These are phyloP conservation scores for Aleiodes testaceus DNA, from an alignment of 2,888 invertebrate genomes.

Conservation along the genomic window DNA sequence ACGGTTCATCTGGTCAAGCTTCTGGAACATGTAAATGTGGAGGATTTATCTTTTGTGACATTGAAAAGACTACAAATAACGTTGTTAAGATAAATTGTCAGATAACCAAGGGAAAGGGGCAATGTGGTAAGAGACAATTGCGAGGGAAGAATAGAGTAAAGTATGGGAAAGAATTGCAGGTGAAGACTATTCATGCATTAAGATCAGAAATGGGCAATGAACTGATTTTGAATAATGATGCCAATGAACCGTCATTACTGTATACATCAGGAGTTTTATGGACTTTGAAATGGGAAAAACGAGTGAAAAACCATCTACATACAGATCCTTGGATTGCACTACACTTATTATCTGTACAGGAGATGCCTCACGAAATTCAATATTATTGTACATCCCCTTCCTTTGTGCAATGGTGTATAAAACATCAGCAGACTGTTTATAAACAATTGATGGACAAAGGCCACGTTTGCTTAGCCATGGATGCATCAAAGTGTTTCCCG, in stretches of 20 bases:
- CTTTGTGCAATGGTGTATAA: conserved; percentile 1
- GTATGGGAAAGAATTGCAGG: background rate
- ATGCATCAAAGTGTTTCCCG: background rate
- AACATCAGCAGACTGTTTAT: background rate
- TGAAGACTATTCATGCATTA: conserved; percentile 1
- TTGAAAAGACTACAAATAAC: background rate
- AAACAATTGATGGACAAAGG: background rate
- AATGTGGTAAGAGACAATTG: conserved; percentile 9
- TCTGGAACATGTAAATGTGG: conserved; percentile 1
- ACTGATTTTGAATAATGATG: conserved; percentile 4
- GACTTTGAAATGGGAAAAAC: background rate
- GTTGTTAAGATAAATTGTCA: background rate
- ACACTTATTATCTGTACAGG: background rate
- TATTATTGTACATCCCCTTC: conserved; percentile 5
- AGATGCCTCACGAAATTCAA: background rate
- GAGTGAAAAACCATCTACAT: background rate
- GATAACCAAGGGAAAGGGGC: background rate
- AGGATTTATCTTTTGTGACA: background rate
- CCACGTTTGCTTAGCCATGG: conserved; percentile 7
- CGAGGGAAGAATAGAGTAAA: background rate
- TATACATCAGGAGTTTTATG: background rate
- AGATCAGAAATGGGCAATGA: background rate
- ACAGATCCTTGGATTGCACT: conserved; percentile 11
- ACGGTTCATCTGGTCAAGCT: background rate
- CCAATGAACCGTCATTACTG: background rate